Evolutionary conservation across 2,888 invertebrate genomes (phyloP), one percentile per base, ranked within the genome.

Genomic region (Oscheius sp.): DNA sequence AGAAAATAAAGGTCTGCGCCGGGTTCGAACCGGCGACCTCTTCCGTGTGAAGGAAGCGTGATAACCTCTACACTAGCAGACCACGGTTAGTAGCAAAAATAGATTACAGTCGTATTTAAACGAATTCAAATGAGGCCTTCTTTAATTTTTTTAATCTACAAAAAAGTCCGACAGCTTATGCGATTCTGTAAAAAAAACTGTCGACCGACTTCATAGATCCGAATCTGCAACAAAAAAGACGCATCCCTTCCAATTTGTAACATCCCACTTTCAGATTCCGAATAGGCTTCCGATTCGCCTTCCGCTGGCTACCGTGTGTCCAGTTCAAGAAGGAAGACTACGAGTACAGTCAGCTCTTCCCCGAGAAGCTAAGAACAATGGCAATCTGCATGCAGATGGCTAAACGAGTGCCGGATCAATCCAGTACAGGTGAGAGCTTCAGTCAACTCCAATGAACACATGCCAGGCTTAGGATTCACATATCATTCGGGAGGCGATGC

Each of bases 181-280:
- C 21, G 21, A 21, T 21, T 21, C 21, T 21, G n/a, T 21, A 21
- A 21, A 21, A 21, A 21, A 21, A 21, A 21, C 21, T 21, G 21
- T 21, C 21, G 21, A 21, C 21, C 21, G 21, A 21, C 21, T 21
- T 21, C 21, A 21, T 21, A 21, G 21, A 21, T 21, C 21, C 21
- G 21, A 21, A 21, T 21, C 21, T 21, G 21, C 21, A 21, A 21
- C 21, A 21, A 21, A 21, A 21, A 21, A 21, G 21, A 21, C 21
- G 21, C 21, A 21, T 21, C 21, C 21, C 21, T 21, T 21, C 21
- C 21, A 21, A 37, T 35, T 11, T 35, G 9, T 1, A 33, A 60
- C 9, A 4, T 10, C 47, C 11, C 21, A 51, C 13, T 51, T 73
- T 68, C 68, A 81, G 79, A 51, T 82, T 94, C 89, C 92, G 94